Percentiles rank a stretch among this genome's conserved stretches.
These are phyloP conservation scores for Ptychobarbus kaznakovi DNA, from an alignment of 2,797 vertebrate species.

Conservation along the genomic window DNA sequence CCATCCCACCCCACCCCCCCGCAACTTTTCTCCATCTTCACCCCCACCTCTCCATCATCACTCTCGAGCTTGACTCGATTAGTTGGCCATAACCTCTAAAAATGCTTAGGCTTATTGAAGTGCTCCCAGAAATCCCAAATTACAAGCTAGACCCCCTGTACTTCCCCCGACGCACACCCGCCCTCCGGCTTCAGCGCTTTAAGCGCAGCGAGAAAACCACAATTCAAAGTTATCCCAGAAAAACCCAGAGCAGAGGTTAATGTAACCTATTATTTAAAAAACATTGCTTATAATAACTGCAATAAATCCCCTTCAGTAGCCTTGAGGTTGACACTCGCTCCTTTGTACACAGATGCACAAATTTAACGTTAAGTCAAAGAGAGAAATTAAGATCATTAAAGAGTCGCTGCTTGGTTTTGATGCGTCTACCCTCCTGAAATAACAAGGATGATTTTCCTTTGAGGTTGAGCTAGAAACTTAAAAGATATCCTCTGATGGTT, in stretches of 20 bases:
- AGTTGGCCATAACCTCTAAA: conserved; percentile 62
- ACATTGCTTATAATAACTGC: conserved; percentile 56
- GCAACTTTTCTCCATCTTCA: conserved; percentile 55
- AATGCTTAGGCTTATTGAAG: conserved; percentile 60
- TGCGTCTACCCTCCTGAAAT: conserved; percentile 44
- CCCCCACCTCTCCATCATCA: conserved; percentile 43
- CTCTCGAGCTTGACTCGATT: conserved; percentile 62
- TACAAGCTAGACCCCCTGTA: conserved; percentile 64
- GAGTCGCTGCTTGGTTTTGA: conserved; percentile 41
- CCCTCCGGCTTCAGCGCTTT: conserved; percentile 41
- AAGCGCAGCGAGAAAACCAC: conserved; percentile 44
- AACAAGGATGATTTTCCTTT: conserved; percentile 33
- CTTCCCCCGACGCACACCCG: conserved; percentile 52
- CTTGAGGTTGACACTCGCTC: conserved; percentile 22
- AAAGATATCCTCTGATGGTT: conserved; percentile 24
- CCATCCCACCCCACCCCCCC: too few species aligned
- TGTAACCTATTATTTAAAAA: conserved; percentile 60
- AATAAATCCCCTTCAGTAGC: conserved; percentile 31
- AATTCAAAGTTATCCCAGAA: conserved; percentile 43
- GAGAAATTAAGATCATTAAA: conserved; percentile 46
- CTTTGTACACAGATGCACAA: conserved; percentile 38
- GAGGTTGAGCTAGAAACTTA: conserved; percentile 13
- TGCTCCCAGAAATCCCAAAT: conserved; percentile 67
- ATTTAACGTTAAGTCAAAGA: conserved; percentile 43
- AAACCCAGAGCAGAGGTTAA: conserved; percentile 53